Percentiles rank a stretch among this genome's conserved stretches.
phyloP scores from a whole-genome alignment of 2,888 invertebrate genomes.

The Linnaemya vulpina region DNA sequence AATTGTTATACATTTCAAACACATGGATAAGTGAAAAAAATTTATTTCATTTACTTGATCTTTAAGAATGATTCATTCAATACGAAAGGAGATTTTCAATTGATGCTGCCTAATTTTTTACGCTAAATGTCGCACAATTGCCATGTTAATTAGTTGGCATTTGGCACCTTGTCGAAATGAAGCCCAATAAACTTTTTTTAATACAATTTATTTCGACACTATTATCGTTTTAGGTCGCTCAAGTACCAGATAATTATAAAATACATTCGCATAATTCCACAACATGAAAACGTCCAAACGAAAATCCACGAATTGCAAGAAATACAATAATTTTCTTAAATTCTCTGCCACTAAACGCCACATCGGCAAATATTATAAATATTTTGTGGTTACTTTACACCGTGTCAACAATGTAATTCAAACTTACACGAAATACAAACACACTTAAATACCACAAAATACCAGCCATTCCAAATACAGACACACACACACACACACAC shows the following conservation, averaged over 20 bases:
- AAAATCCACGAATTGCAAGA: not conserved
- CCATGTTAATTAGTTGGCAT: too few species aligned
- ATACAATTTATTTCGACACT: not conserved
- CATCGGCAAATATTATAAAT: constrained; percentile 52
- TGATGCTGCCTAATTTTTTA: too few species aligned
- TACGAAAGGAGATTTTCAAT: too few species aligned
- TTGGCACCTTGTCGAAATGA: too few species aligned
- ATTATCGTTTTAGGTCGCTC: not conserved
- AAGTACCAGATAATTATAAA: not conserved
- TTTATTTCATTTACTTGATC: too few species aligned
- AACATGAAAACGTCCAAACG: too few species aligned
- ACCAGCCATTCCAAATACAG: not conserved
- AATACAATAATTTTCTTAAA: not conserved
- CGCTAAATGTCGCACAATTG: too few species aligned
- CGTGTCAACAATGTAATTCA: constrained; percentile 48
- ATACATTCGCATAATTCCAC: not conserved
- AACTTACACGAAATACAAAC: constrained; percentile 3
- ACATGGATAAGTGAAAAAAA: too few species aligned
- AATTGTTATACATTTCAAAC: too few species aligned
- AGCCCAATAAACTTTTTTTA: not conserved
- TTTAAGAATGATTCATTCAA: too few species aligned
- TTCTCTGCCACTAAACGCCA: constrained; percentile 36
- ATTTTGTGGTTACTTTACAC: constrained; percentile 56
- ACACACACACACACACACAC: not conserved
- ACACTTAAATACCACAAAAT: not conserved